Evolutionary conservation across 2,797 vertebrate species (phyloP), one percentile per base, ranked within the genome.

Genomic region (Pseudomugil gertrudae): DNA sequence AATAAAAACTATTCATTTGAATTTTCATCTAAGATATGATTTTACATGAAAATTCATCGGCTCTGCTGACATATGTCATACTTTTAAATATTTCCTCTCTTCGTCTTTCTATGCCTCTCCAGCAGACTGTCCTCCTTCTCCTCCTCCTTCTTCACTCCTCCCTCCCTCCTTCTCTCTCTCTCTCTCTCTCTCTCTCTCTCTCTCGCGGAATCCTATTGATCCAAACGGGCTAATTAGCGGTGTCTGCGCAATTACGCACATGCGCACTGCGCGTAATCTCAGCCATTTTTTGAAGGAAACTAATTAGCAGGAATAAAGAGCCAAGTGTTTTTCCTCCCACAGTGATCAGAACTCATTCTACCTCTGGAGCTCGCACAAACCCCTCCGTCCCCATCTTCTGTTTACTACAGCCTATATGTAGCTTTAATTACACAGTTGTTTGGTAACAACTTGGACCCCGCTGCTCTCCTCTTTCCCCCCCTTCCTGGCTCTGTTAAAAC

Each of bases 271-370:
- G 79, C 81, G 70, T 83, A 89, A 90, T 90, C 92, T 93, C 91
- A 92, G 92, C 92, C 92, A 93, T 93, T 92, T 93, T 93, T 93
- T 88, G 90, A 91, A 90, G 90, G 90, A 93, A 93, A 93, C 90
- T 92, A 93, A 93, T 93, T 93, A 93, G 90, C 88, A 91, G 87
- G 90, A 93, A 93, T 93, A 92, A 92, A 92, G 92, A 93, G 89
- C 90, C 89, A 91, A 93, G 92, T 93, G 90, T 92, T 92, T 91
- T 88, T 84, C 79, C 86, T 89, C 85, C 87, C 90, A 89, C 90
- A 89, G 83, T 91, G 91, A 92, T 92, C 92, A 93, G 92, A 92
- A 92, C 88, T 92, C 91, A 90, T 90, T 93, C 91, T 93, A 92
- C 92, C 92, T 93, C 92, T 88, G 90, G 87, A 90, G 91, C 90